phyloP scores from a whole-genome alignment of 1,140 invertebrate genomes.

The Heliconius melpomene region DNA sequence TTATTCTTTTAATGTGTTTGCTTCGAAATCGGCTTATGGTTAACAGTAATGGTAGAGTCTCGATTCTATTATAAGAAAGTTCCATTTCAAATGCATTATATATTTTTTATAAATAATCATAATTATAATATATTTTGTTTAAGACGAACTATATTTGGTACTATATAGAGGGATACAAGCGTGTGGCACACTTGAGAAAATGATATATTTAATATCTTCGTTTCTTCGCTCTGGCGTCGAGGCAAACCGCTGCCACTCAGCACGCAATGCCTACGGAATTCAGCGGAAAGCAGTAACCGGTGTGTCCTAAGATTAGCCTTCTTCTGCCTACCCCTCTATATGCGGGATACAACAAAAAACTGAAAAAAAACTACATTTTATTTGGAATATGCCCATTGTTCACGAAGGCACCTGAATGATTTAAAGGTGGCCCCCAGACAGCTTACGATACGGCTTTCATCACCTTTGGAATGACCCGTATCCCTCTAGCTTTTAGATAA shows the following conservation, averaged over 20 bases:
- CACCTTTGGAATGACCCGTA: conserved; percentile 74
- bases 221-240: too few relatives aligned
- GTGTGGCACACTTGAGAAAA: too few relatives aligned
- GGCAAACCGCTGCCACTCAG: too few relatives aligned
- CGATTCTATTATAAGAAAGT: conserved; percentile 49
- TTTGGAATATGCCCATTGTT: not conserved
- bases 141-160: not conserved
- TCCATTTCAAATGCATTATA: not conserved
- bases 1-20: conserved; percentile 77
- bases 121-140: not conserved
- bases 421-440: conserved; percentile 61
- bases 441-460: conserved; percentile 67
- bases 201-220: too few relatives aligned
- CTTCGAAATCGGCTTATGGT: conserved; percentile 69
- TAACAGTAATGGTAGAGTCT: conserved; percentile 59
- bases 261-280: too few relatives aligned
- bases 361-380: not conserved
- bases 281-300: too few relatives aligned
- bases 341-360: too few relatives aligned
- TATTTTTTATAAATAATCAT: not conserved
- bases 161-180: too few relatives aligned
- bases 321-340: too few relatives aligned
- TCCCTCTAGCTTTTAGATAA: conserved; percentile 73
- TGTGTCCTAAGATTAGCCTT: too few relatives aligned
- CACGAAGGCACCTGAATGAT: conserved; percentile 63